Percentiles rank a stretch among this genome's conserved stretches.
phyloP scores from a whole-genome alignment of 2,113 vertebrate species.

The Dromiciops gliroides region DNA sequence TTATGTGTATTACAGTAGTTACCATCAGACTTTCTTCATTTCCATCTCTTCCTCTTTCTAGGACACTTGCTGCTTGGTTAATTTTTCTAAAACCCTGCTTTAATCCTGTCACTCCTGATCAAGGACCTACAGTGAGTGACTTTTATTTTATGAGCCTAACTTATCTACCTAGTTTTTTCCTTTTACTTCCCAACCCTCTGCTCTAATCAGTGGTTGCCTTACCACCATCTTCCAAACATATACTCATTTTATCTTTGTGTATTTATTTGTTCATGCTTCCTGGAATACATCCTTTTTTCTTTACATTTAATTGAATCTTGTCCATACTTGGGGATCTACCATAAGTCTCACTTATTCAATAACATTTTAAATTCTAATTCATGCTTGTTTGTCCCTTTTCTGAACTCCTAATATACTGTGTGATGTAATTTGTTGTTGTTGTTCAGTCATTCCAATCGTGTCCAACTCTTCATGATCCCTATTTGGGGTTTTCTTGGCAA shows the following conservation, averaged over 20 bases:
- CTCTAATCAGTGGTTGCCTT: conserved; percentile 13
- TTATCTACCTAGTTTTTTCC: not conserved
- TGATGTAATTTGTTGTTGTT: not conserved
- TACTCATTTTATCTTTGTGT: not conserved
- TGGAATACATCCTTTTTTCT: not conserved
- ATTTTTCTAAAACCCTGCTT: not conserved
- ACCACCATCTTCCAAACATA: not conserved
- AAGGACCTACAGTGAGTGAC: not conserved
- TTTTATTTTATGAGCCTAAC: not conserved
- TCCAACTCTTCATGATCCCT: not conserved
- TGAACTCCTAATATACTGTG: not conserved
- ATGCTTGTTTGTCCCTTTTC: not conserved
- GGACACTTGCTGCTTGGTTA: not conserved
- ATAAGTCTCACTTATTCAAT: not conserved
- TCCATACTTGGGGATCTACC: not conserved
- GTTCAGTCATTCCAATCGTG: not conserved
- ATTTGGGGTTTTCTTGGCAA: not conserved
- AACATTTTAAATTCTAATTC: not conserved
- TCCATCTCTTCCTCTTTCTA: not conserved
- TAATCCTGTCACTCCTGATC: not conserved
- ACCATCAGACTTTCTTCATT: not conserved
- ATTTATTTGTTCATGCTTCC: not conserved
- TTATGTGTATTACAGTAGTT: not conserved
- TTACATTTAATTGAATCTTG: not conserved
- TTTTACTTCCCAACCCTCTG: not conserved